Evolutionary conservation across 1,140 invertebrate genomes (phyloP).

Genomic region (Cardiocondyla obscurior): DNA sequence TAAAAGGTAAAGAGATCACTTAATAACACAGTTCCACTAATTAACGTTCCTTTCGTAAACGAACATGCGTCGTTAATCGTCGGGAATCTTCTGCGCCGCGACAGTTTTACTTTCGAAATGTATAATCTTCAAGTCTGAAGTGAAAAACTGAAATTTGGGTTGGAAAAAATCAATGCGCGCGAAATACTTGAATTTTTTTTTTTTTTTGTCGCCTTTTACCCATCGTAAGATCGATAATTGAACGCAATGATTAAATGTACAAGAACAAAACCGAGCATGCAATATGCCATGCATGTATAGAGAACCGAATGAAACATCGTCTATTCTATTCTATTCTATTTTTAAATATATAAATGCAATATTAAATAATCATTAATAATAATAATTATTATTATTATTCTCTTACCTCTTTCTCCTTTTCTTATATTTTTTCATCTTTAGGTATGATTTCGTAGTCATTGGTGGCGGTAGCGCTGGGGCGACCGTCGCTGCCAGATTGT

Average conservation of each 20-base stretch:
- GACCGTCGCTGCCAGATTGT: constrained; percentile 92
- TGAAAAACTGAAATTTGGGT: not conserved
- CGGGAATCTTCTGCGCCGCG: constrained; percentile 16
- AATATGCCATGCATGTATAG: not conserved
- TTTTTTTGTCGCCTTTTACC: not conserved
- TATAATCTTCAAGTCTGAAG: not conserved
- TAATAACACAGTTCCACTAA: constrained; percentile 38
- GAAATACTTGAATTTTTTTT: not conserved
- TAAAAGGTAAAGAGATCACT: not conserved
- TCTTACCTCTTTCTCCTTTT: too few relatives aligned
- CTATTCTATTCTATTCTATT: too few relatives aligned
- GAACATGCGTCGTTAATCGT: constrained; percentile 5
- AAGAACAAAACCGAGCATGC: not conserved
- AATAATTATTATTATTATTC: too few relatives aligned
- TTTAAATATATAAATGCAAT: not conserved
- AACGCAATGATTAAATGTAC: not conserved
- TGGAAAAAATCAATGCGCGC: not conserved
- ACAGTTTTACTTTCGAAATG: constrained; percentile 43
- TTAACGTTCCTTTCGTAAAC: constrained; percentile 42
- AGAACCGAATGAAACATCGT: not conserved
- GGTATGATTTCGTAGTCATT: constrained; percentile 94
- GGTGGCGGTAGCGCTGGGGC: constrained; percentile 94
- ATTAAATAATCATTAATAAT: too few relatives aligned
- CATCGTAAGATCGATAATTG: not conserved
- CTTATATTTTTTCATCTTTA: constrained; percentile 73